Evolutionary conservation across 2,113 vertebrate species (phyloP).

Genomic region (Tachysurus fulvidraco): DNA sequence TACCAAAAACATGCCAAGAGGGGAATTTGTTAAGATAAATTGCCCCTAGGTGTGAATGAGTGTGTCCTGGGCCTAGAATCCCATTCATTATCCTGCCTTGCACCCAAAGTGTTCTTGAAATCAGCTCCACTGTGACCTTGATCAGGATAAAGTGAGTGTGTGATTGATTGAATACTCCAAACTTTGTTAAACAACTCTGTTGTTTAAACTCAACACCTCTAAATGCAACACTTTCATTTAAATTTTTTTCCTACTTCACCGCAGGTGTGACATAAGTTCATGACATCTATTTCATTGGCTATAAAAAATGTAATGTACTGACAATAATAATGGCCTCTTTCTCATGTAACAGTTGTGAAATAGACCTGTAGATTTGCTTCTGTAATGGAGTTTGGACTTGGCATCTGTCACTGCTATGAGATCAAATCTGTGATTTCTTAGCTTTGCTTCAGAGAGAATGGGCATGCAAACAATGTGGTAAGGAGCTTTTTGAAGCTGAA

Average conservation of each 20-base stretch:
- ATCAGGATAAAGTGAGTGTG: background rate
- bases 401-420: slow-evolving; percentile 24
- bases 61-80: background rate
- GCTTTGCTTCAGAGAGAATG: slow-evolving; percentile 40
- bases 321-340: background rate
- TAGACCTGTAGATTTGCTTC: background rate
- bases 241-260: background rate
- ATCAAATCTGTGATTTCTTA: slow-evolving; percentile 51
- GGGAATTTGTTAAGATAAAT: background rate
- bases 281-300: background rate
- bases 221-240: too few relatives aligned
- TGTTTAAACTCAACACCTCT: background rate
- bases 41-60: background rate
- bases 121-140: background rate
- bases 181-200: background rate
- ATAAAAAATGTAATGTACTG: background rate
- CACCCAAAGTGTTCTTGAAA: background rate
- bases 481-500: slow-evolving; percentile 60
- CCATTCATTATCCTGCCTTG: background rate
- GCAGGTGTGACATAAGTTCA: background rate
- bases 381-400: slow-evolving; percentile 40
- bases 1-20: background rate
- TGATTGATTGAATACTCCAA: background rate
- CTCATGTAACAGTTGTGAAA: background rate
- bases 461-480: slow-evolving; percentile 52